These are phyloP conservation scores for Graptemys geographica DNA, from an alignment of 2,797 vertebrate species.

Conservation along the genomic window DNA sequence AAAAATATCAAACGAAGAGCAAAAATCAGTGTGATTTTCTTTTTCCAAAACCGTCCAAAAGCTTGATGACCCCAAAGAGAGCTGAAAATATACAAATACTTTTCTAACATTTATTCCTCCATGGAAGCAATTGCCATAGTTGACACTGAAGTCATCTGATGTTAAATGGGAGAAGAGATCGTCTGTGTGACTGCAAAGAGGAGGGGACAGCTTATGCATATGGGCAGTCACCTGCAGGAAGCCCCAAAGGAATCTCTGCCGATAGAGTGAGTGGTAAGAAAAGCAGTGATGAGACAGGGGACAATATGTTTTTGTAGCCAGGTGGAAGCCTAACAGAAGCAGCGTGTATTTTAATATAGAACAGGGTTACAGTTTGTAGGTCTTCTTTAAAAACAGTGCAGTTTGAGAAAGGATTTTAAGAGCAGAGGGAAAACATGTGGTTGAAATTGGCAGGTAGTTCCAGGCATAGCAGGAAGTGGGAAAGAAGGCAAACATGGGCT, in stretches of 20 bases:
- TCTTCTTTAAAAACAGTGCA: background rate
- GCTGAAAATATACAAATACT: background rate
- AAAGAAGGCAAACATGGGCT: background rate
- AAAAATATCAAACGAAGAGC: accelerated
- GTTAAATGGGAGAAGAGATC: background rate
- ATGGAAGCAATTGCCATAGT: background rate
- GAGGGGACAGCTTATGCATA: background rate
- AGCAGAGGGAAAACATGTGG: background rate
- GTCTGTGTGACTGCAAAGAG: background rate
- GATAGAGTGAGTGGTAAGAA: background rate
- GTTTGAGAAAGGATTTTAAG: background rate
- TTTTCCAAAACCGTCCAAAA: background rate
- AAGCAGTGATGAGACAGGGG: background rate
- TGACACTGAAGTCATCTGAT: background rate
- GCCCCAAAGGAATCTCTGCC: background rate
- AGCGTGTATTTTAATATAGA: background rate
- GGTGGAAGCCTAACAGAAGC: background rate
- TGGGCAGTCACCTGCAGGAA: background rate
- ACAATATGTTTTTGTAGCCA: background rate
- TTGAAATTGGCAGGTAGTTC: background rate
- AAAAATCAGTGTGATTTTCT: background rate
- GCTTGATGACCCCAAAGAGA: background rate
- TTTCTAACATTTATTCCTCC: background rate
- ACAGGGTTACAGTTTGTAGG: background rate
- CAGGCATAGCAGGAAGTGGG: background rate